Evolutionary conservation across 2,888 invertebrate genomes (phyloP).

Genomic region (Gerris lacustris): DNA sequence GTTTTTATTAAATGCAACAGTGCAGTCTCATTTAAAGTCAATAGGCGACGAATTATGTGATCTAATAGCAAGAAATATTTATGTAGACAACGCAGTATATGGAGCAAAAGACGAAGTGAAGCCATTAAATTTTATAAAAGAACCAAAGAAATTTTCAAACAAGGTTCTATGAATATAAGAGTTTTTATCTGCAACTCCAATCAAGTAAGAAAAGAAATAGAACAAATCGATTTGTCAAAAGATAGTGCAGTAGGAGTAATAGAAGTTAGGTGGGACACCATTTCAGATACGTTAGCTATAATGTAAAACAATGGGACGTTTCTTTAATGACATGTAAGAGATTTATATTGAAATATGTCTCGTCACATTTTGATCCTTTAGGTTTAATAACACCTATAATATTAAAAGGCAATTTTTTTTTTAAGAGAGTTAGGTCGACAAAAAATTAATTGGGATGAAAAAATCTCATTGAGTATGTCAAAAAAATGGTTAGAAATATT

Average conservation of each 20-base stretch:
- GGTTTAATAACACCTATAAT: neutral
- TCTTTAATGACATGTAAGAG: neutral
- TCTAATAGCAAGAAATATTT: neutral
- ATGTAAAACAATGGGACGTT: neutral
- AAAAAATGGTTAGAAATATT: neutral
- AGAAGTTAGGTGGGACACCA: neutral
- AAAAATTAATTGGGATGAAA: neutral
- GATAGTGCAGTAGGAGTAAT: neutral
- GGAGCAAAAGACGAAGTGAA: neutral
- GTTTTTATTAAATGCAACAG: neutral
- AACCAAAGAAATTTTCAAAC: neutral
- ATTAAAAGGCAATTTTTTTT: neutral
- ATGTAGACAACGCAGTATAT: neutral
- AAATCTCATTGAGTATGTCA: neutral
- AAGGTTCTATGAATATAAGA: neutral
- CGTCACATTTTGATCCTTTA: neutral
- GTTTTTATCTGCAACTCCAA: neutral
- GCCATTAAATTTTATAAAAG: neutral
- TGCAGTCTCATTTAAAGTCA: neutral
- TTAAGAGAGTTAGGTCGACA: neutral
- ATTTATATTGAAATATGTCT: neutral
- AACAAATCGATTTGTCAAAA: neutral
- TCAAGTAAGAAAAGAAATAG: neutral
- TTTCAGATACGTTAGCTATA: neutral
- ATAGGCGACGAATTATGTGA: neutral